Percentiles rank a stretch among this genome's conserved stretches.
These are phyloP conservation scores for Notiomystis cincta DNA, from an alignment of 2,113 vertebrate genomes.

Conservation along the genomic window DNA sequence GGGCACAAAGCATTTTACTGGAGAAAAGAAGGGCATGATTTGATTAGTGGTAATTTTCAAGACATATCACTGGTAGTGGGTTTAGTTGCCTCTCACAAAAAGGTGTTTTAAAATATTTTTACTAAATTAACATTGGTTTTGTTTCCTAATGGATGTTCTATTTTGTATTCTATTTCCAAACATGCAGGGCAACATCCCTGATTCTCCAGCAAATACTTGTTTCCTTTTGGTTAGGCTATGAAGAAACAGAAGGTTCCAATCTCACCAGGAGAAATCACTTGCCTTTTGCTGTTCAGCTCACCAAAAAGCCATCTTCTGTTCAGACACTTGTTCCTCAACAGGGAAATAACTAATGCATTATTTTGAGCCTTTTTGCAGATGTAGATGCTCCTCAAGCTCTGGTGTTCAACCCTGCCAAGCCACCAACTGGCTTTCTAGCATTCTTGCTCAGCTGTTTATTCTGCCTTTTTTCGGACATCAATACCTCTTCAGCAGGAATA, in stretches of 20 bases:
- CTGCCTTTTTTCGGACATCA: slow-evolving; percentile 4
- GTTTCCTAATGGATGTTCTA: background rate
- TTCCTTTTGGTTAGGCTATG: background rate
- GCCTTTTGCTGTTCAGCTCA: background rate
- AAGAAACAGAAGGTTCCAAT: background rate
- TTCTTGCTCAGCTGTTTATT: background rate
- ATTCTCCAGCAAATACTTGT: background rate
- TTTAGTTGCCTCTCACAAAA: background rate
- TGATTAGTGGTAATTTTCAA: slow-evolving; percentile 5
- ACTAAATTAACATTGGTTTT: background rate
- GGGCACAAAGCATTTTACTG: background rate
- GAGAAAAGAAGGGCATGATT: background rate
- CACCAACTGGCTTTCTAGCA: background rate
- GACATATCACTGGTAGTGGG: background rate
- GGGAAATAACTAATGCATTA: background rate
- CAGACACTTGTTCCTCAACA: background rate
- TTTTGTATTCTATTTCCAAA: background rate
- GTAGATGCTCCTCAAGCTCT: accelerated
- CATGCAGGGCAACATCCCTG: background rate
- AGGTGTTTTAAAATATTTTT: background rate
- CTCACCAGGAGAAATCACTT: background rate
- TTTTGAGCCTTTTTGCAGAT: background rate
- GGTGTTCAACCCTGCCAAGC: background rate
- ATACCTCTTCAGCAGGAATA: slow-evolving; percentile 20
- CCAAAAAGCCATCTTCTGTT: background rate